These are phyloP conservation scores for Meliscaeva auricollis DNA, from an alignment of 2,888 invertebrate genomes.

Conservation along the genomic window DNA sequence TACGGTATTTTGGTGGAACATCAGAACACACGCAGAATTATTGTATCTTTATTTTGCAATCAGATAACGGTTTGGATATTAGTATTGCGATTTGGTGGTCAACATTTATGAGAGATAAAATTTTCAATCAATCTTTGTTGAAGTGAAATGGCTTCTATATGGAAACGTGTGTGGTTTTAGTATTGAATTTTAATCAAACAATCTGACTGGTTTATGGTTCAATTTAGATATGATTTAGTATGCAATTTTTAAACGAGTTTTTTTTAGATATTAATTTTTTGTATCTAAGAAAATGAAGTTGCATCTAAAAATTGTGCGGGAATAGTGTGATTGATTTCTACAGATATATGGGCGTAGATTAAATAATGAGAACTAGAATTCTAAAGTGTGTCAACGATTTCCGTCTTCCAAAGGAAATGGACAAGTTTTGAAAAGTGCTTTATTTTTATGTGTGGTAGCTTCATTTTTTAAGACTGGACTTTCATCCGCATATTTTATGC, in stretches of 20 bases:
- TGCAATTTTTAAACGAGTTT: background rate
- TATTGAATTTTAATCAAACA: background rate
- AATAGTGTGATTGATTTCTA: too few relatives aligned
- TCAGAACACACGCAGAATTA: background rate
- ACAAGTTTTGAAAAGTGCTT: too few relatives aligned
- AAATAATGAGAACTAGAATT: too few relatives aligned
- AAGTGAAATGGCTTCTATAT: background rate
- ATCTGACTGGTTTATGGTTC: slow-evolving; percentile 11
- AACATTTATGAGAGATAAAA: slow-evolving; percentile 1
- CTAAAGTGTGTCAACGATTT: too few relatives aligned
- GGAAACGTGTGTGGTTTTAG: background rate
- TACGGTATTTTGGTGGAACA: slow-evolving; percentile 49
- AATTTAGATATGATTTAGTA: background rate
- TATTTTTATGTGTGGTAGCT: too few relatives aligned
- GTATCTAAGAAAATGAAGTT: background rate
- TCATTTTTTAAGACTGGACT: too few relatives aligned
- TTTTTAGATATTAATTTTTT: background rate
- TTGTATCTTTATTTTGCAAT: slow-evolving; percentile 15
- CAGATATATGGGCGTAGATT: too few relatives aligned
- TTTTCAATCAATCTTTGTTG: background rate
- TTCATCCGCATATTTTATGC: too few relatives aligned
- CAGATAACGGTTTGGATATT: background rate
- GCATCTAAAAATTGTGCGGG: background rate
- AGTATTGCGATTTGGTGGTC: slow-evolving; percentile 1
- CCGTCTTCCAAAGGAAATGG: too few relatives aligned